A percentile compares a stretch with the other conserved stretches of the same genome.
phyloP scores from a whole-genome alignment of 2,113 vertebrate species.

The Nicator chloris region DNA sequence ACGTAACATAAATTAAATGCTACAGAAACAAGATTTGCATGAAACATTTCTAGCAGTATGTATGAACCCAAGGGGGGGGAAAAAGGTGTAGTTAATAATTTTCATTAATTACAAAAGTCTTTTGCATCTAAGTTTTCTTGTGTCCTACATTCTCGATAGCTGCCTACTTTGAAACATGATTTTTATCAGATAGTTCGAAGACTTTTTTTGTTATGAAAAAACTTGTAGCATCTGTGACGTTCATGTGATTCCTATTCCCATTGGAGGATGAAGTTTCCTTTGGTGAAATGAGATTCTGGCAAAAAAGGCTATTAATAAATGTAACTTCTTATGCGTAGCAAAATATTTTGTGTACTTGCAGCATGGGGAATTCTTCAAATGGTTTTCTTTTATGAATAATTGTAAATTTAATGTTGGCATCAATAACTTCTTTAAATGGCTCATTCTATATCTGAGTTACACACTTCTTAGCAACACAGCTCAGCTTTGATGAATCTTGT shows the following conservation, averaged over 20 bases:
- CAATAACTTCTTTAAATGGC: slow-evolving; percentile 65
- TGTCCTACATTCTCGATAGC: background rate
- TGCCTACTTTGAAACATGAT: background rate
- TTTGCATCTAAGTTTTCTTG: background rate
- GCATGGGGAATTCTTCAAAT: slow-evolving; percentile 67
- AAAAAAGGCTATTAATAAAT: slow-evolving; percentile 60
- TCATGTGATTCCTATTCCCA: slow-evolving; percentile 39
- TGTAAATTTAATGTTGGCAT: slow-evolving; percentile 70
- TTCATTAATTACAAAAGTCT: background rate
- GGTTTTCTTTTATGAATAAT: slow-evolving; percentile 71
- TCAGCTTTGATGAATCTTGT: slow-evolving; percentile 55
- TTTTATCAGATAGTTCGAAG: background rate
- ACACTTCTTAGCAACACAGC: slow-evolving; percentile 34
- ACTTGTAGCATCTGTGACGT: background rate
- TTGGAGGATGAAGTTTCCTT: slow-evolving; percentile 56
- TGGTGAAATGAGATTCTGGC: slow-evolving; percentile 55
- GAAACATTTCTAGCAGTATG: background rate
- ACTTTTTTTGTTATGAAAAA: background rate
- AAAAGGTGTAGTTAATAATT: background rate
- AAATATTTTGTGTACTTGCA: slow-evolving; percentile 65
- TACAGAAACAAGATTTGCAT: background rate
- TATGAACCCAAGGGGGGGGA: accelerated
- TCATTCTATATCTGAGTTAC: slow-evolving; percentile 58
- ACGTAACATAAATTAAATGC: background rate
- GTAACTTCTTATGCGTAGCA: slow-evolving; percentile 59